These are phyloP conservation scores for Luscinia luscinia DNA, from an alignment of 2,797 vertebrate species.

Conservation along the genomic window DNA sequence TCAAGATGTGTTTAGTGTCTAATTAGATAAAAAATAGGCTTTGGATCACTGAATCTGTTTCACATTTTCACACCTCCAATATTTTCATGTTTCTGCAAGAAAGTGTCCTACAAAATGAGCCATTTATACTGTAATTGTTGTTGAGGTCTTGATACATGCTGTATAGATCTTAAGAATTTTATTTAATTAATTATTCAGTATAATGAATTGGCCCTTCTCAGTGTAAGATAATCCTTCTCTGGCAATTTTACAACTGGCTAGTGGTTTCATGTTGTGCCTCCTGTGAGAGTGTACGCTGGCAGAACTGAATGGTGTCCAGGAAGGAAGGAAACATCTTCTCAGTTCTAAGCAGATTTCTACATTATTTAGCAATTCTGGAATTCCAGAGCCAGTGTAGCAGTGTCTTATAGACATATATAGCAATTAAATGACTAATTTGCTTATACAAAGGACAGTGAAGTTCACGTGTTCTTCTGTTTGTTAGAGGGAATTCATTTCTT, in stretches of 20 bases:
- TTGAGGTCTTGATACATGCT: neutral
- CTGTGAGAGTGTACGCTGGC: neutral
- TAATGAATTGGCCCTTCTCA: neutral
- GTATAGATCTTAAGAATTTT: neutral
- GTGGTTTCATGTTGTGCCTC: neutral
- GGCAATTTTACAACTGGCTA: neutral
- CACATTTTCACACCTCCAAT: neutral
- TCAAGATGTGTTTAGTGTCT: neutral
- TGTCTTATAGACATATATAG: neutral
- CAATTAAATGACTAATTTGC: neutral
- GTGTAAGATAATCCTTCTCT: neutral
- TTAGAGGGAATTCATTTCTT: too few relatives aligned
- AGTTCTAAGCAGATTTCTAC: neutral
- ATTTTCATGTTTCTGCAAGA: neutral
- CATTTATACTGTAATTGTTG: neutral
- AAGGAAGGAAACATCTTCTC: neutral
- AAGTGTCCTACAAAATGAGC: neutral
- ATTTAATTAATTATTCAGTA: neutral
- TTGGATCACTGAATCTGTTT: neutral
- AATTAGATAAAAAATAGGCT: neutral
- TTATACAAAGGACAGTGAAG: neutral
- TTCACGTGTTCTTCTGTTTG: too few relatives aligned
- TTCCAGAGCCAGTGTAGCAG: neutral
- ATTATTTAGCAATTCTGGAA: neutral
- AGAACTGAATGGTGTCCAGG: neutral